Conservation (phyloP, 2,888 invertebrate genomes). For the Emmelina monodactyla region DNA sequence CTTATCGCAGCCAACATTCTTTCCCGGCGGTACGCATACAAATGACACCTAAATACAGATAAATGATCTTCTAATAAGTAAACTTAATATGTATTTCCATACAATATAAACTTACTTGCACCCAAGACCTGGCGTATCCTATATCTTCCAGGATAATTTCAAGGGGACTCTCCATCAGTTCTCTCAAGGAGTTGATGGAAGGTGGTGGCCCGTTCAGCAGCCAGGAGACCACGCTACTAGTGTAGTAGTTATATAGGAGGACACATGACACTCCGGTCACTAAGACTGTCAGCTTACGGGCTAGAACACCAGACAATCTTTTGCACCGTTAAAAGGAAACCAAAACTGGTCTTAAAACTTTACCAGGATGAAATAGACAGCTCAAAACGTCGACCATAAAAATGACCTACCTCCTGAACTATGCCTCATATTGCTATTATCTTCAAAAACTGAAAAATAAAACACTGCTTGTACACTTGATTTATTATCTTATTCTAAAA, state of each 20-base stretch:
- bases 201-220: slow-evolving; percentile 57
- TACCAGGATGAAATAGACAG: too few species aligned
- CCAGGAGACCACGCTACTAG: slow-evolving; percentile 67
- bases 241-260: slow-evolving; percentile 66
- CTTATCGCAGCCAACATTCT: too few species aligned
- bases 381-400: too few species aligned
- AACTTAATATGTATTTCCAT: too few species aligned
- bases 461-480: slow-evolving; percentile 1
- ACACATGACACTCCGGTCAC: slow-evolving; percentile 44
- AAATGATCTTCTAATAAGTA: too few species aligned
- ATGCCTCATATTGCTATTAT: slow-evolving; percentile 19
- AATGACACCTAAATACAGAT: too few species aligned
- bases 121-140: slow-evolving; percentile 51
- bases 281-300: slow-evolving; percentile 33
- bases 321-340: too few species aligned
- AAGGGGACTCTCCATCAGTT: slow-evolving; percentile 56
- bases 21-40: too few species aligned
- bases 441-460: slow-evolving; percentile 38
- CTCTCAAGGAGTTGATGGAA: slow-evolving; percentile 52
- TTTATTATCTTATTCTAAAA: background rate
- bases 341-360: too few species aligned
- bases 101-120: slow-evolving; percentile 25
- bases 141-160: slow-evolving; percentile 55
- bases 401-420: background rate
- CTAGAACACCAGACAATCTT: too few species aligned